These are phyloP conservation scores for Polypterus bichir DNA, from an alignment of 2,113 vertebrate species.

Conservation along the genomic window DNA sequence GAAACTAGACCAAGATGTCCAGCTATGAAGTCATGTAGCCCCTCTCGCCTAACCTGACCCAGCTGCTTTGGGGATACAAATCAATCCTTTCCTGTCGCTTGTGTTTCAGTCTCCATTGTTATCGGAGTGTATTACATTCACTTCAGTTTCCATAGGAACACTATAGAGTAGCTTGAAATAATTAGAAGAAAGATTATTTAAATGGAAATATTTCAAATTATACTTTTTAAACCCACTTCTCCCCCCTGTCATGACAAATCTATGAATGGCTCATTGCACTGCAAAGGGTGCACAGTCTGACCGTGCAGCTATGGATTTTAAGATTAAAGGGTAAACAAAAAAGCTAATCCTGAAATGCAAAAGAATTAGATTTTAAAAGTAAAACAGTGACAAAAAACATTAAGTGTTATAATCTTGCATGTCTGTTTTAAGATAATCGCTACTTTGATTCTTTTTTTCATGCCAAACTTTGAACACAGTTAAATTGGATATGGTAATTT, in stretches of 20 bases:
- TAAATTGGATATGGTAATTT: too few relatives aligned
- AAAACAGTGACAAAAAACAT: slow-evolving; percentile 20
- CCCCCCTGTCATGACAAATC: slow-evolving; percentile 37
- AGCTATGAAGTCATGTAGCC: slow-evolving; percentile 33
- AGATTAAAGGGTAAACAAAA: slow-evolving; percentile 50
- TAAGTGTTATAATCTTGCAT: neutral
- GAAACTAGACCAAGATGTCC: slow-evolving; percentile 38
- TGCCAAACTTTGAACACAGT: too few relatives aligned
- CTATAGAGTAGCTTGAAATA: slow-evolving; percentile 35
- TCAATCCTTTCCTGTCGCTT: neutral
- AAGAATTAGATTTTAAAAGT: slow-evolving; percentile 37
- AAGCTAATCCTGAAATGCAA: slow-evolving; percentile 54
- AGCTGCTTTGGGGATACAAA: slow-evolving; percentile 21
- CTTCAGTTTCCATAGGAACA: slow-evolving; percentile 44
- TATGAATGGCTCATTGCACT: slow-evolving; percentile 40
- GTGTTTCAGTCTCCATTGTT: slow-evolving; percentile 9
- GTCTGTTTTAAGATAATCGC: too few relatives aligned
- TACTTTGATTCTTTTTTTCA: too few relatives aligned
- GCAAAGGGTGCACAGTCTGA: slow-evolving; percentile 48
- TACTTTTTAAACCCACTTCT: slow-evolving; percentile 30
- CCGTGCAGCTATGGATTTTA: slow-evolving; percentile 42
- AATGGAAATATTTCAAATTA: slow-evolving; percentile 44
- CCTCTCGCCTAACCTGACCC: slow-evolving; percentile 15
- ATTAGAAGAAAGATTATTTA: slow-evolving; percentile 41
- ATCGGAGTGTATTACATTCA: slow-evolving; percentile 2